Conservation (phyloP, 2,797 vertebrate species). For the Esox lucius region DNA sequence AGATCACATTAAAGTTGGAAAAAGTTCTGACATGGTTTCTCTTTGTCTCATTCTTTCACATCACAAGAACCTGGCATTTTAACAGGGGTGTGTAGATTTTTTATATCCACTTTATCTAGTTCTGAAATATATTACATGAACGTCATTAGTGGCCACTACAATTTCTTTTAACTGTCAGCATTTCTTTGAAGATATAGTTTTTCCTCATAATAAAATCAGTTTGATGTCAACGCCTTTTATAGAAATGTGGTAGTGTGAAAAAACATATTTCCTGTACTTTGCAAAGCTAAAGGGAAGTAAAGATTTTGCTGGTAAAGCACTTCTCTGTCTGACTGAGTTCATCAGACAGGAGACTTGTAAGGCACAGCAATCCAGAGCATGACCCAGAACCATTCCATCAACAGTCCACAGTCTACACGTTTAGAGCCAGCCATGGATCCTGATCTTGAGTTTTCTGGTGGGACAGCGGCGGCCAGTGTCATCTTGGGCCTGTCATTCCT, state of each 20-base stretch:
- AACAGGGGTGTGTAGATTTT: too few relatives aligned
- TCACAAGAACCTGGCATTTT: too few relatives aligned
- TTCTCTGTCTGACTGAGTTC: slow-evolving; percentile 38
- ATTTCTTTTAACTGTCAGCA: not conserved
- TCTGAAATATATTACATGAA: not conserved
- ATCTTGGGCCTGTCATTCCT: slow-evolving; percentile 81
- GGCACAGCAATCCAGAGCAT: not conserved
- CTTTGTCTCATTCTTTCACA: too few relatives aligned
- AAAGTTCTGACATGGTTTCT: too few relatives aligned
- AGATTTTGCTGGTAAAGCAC: slow-evolving; percentile 56
- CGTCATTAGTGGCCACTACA: not conserved
- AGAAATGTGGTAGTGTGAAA: slow-evolving; percentile 45
- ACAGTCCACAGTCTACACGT: slow-evolving; percentile 8
- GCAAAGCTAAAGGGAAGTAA: slow-evolving; percentile 67
- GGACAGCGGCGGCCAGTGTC: slow-evolving; percentile 65
- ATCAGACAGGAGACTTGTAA: slow-evolving; percentile 25
- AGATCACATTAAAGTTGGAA: too few relatives aligned
- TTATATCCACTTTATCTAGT: too few relatives aligned
- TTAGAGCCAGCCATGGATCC: slow-evolving; percentile 47
- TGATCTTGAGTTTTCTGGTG: slow-evolving; percentile 47
- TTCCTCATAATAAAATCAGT: slow-evolving; percentile 15
- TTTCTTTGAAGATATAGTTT: not conserved
- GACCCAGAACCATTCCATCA: slow-evolving; percentile 61
- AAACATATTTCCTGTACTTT: slow-evolving; percentile 56
- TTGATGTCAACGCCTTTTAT: slow-evolving; percentile 44